Base-by-base conservation (phyloP, 1,140 invertebrate species). In the Colletes latitarsis region DNA sequence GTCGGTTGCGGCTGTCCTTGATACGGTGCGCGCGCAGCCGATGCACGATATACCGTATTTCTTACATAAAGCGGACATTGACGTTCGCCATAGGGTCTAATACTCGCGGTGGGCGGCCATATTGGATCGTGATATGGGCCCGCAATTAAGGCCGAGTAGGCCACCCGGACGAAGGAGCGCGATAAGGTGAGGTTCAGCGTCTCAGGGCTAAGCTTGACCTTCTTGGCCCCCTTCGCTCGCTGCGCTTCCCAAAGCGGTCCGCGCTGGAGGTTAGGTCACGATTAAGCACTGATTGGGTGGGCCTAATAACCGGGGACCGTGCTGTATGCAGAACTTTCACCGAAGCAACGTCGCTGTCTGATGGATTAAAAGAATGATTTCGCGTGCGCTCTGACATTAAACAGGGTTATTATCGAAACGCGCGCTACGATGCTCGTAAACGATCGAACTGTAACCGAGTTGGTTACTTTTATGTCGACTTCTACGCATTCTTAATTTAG, bases 111-210 rank as follows among this genome's bases (percentile, higher is more conserved):
- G 92, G 90, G 90, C 91, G 92, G 92, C 91, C 92, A 93, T 93
- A 92, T 93, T 93, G 93, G 89, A 93, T 93, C 92, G 92, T 93
- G 92, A 93, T 93, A 92, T 90, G 91, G 90, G 84, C 87, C 89
- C 89, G 90, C 90, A 93, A 93, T 93, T 93, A 93, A 93, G 91
- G 90, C 89, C 90, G 91, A 92, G 90, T 92, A 92, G 92, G 92
- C 92, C 92, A 93, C 93, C 93, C 93, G 92, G 92, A 90, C 91
- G 91, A 89, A 85, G 85, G 87, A 89, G 82, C 74, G 89, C 91
- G 92, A 93, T 93, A 93, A 93, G 92, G 89, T 90, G 88, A 90
- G 91, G 88, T 88, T 82, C 86, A 80, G 74, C 88, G 87, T 89
- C 88, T 90, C 89, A 90, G 90, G 89, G 89, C 90, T 91, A 88